phyloP scores from a whole-genome alignment of 2,113 vertebrate species.

The Grammomys dolichurus region DNA sequence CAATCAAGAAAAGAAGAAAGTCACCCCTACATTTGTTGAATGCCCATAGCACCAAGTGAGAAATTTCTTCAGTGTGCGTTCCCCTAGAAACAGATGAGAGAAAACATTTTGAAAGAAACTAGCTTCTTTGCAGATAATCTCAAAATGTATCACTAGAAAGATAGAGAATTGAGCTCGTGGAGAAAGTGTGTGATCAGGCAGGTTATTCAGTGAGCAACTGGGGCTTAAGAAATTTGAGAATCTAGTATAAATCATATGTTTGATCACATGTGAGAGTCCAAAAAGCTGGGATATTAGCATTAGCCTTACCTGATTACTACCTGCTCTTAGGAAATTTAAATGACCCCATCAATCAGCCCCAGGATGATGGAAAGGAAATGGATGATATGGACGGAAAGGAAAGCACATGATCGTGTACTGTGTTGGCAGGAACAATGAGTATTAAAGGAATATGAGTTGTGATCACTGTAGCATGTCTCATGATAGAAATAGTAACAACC shows the following conservation, averaged over 20 bases:
- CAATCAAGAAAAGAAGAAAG: constrained; percentile 20
- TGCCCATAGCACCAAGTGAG: not conserved
- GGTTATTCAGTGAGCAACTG: not conserved
- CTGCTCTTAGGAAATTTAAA: not conserved
- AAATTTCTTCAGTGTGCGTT: not conserved
- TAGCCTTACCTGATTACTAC: not conserved
- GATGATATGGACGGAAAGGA: not conserved
- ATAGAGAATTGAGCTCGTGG: not conserved
- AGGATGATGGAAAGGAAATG: too few species aligned
- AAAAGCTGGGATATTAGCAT: not conserved
- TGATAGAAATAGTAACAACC: not conserved
- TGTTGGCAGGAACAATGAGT: not conserved
- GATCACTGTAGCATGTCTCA: not conserved
- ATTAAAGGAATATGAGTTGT: not conserved
- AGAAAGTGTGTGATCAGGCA: not conserved
- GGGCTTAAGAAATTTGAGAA: not conserved
- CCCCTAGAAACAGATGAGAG: not conserved
- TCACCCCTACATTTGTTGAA: not conserved
- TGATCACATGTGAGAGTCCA: not conserved
- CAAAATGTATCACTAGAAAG: not conserved
- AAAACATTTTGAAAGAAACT: not conserved
- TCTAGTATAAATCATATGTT: not conserved
- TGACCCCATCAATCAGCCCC: not conserved
- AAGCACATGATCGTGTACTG: too few species aligned
- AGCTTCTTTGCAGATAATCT: not conserved